phyloP scores from a whole-genome alignment of 2,888 invertebrate genomes.

The Nipponacmea schrenckii region DNA sequence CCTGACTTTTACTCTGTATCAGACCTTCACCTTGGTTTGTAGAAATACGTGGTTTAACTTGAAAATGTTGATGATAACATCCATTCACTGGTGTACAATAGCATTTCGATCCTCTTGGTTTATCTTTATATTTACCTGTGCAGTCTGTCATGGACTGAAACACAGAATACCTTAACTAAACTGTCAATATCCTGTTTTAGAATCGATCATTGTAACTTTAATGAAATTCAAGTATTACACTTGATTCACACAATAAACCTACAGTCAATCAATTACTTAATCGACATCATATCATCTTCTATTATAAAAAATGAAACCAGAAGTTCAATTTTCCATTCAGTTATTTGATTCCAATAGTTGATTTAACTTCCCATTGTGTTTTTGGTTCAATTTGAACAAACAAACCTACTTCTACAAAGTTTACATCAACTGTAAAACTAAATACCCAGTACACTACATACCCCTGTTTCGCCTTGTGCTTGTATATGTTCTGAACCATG shows the following conservation, averaged over 20 bases:
- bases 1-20: conserved; percentile 25
- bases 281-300: too few species aligned
- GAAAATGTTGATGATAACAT: conserved; percentile 43
- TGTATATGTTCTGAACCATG: conserved; percentile 33
- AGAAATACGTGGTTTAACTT: conserved; percentile 29
- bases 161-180: not conserved
- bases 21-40: conserved; percentile 30
- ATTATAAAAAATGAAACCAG: too few species aligned
- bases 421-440: too few species aligned
- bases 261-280: too few species aligned
- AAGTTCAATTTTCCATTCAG: too few species aligned
- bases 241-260: not conserved
- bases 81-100: conserved; percentile 43
- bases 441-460: too few species aligned
- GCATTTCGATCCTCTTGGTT: conserved; percentile 38
- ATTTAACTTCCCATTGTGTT: too few species aligned
- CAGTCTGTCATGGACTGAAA: conserved; percentile 33
- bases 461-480: conserved; percentile 23
- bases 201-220: not conserved
- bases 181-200: too few species aligned
- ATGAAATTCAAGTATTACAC: not conserved
- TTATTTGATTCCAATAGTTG: too few species aligned
- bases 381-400: too few species aligned
- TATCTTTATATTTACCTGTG: conserved; percentile 24
- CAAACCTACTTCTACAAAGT: too few species aligned